A percentile compares a stretch with the other conserved stretches of the same genome.
phyloP scores from a whole-genome alignment of 2,888 invertebrate genomes.

The Neria commutata region DNA sequence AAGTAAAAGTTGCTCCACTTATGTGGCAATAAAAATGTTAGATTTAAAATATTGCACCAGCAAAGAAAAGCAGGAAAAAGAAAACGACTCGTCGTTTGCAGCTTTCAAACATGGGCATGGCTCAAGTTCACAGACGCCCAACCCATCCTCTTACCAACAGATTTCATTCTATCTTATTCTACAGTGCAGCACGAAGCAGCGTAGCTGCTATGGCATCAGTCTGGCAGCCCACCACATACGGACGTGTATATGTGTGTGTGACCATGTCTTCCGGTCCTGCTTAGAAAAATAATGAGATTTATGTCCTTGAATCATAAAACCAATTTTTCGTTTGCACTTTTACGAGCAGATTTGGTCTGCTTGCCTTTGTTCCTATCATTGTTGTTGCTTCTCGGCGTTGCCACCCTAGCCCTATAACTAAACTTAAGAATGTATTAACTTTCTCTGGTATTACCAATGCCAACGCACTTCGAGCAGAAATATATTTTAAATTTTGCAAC shows the following conservation, averaged over 20 bases:
- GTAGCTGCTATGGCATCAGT: too few relatives aligned
- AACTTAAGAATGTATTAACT: too few relatives aligned
- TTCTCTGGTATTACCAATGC: too few relatives aligned
- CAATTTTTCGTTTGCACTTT: conserved; percentile 58
- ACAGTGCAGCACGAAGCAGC: too few relatives aligned
- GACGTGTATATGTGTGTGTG: too few relatives aligned
- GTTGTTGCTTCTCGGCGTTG: conserved; percentile 7
- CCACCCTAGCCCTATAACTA: too few relatives aligned
- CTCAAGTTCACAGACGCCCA: background rate
- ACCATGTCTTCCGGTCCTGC: too few relatives aligned
- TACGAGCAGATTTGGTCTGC: conserved; percentile 54
- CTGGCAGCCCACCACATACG: background rate
- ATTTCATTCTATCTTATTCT: too few relatives aligned
- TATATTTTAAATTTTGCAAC: too few relatives aligned
- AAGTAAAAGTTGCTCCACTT: conserved; percentile 33
- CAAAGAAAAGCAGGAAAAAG: conserved; percentile 20
- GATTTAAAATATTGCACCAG: conserved; percentile 53
- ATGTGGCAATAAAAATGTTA: conserved; percentile 53
- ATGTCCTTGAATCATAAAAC: conserved; percentile 62
- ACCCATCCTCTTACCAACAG: too few relatives aligned
- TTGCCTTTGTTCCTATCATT: conserved; percentile 32
- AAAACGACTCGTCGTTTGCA: background rate
- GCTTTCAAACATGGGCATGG: background rate
- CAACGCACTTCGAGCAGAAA: too few relatives aligned
- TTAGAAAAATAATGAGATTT: conserved; percentile 60